Percentiles rank a stretch among this genome's conserved stretches.
Evolutionary conservation across 2,113 vertebrate species (phyloP).

Genomic region (Myotis davidii): DNA sequence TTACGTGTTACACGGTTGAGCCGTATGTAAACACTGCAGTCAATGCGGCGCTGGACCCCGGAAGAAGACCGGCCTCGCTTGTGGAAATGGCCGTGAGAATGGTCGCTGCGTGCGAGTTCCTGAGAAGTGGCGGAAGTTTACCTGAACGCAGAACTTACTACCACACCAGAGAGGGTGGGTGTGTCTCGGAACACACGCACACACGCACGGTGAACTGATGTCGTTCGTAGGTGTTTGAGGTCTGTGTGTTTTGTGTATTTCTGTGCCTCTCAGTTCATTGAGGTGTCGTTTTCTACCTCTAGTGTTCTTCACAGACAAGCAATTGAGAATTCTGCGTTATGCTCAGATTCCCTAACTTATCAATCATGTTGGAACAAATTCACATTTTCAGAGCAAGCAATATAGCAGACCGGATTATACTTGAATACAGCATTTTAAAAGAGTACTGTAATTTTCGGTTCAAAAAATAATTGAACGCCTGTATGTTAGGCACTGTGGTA

Average conservation of each 20-base stretch:
- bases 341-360: conserved; percentile 2
- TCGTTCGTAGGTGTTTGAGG: background rate
- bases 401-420: background rate
- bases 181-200: background rate
- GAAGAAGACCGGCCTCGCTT: conserved; percentile 14
- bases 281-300: background rate
- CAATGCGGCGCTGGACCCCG: background rate
- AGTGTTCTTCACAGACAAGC: background rate
- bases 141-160: background rate
- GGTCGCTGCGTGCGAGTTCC: background rate
- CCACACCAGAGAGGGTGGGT: background rate
- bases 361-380: background rate
- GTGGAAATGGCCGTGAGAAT: background rate
- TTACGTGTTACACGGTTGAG: conserved; percentile 23
- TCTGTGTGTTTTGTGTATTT: conserved; percentile 21
- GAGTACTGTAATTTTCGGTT: background rate
- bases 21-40: background rate
- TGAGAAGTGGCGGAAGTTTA: background rate
- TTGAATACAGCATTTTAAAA: conserved; percentile 53
- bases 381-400: conserved; percentile 41
- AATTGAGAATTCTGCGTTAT: background rate
- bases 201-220: background rate
- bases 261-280: background rate
- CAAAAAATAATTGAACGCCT: background rate
- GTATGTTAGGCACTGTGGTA: background rate